Conservation (phyloP, 2,888 invertebrate genomes). For the Oxystoma pomonae region DNA sequence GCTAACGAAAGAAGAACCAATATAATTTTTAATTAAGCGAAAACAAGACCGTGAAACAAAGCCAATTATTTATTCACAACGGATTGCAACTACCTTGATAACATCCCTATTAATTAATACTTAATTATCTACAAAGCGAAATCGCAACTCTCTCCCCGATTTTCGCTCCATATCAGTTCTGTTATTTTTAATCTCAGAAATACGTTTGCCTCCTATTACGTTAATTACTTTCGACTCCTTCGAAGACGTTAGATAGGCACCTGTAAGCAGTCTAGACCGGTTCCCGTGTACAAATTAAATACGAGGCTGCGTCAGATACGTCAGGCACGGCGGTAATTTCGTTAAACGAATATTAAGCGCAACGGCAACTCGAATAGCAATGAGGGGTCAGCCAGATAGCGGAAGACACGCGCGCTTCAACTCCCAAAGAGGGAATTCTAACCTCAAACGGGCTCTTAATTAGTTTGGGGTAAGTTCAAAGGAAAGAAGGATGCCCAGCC, state of each 20-base stretch:
- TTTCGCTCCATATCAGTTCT: not conserved
- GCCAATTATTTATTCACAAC: too few relatives aligned
- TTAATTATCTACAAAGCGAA: not conserved
- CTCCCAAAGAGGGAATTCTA: not conserved
- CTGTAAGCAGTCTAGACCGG: not conserved
- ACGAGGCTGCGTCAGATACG: not conserved
- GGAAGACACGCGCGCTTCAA: not conserved
- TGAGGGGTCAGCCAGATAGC: not conserved
- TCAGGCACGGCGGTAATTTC: not conserved
- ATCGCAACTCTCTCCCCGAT: not conserved
- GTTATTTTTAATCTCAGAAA: not conserved
- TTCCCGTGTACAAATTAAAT: not conserved
- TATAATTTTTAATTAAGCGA: too few relatives aligned
- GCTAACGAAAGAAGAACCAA: too few relatives aligned
- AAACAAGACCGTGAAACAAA: too few relatives aligned
- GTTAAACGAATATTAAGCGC: not conserved
- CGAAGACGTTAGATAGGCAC: not conserved
- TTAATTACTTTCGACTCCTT: not conserved
- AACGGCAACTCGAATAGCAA: not conserved
- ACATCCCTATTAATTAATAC: not conserved
- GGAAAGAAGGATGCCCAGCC: not conserved
- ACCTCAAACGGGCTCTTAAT: constrained; percentile 6
- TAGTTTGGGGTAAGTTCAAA: constrained; percentile 6
- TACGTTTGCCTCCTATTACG: not conserved
- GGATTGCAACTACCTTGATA: not conserved